Percentiles rank a stretch among this genome's conserved stretches.
Evolutionary conservation across 2,113 vertebrate species (phyloP).

Genomic region (Heterochromis multidens): DNA sequence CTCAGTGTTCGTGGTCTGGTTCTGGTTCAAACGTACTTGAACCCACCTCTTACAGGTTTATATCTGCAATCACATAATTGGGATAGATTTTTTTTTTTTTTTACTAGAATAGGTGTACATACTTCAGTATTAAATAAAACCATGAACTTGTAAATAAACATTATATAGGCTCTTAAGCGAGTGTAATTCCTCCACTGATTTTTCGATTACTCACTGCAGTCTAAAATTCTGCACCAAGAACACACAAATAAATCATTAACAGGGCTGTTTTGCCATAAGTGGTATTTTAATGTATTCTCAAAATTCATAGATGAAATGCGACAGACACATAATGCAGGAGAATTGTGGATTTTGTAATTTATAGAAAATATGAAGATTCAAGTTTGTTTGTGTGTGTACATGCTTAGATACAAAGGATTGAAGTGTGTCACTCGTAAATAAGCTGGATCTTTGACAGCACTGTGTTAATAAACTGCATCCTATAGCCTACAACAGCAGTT

Average conservation of each 20-base stretch:
- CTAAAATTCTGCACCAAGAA: neutral
- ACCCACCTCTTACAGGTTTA: neutral
- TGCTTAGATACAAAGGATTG: constrained; percentile 12
- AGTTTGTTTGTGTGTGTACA: neutral
- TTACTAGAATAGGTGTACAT: neutral
- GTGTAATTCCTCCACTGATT: neutral
- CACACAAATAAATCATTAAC: neutral
- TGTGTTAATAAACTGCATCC: constrained; percentile 41
- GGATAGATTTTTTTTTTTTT: too few relatives aligned
- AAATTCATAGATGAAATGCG: neutral
- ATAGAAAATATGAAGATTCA: neutral
- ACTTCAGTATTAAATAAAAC: neutral
- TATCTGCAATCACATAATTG: neutral
- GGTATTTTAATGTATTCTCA: neutral
- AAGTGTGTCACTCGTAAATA: constrained; percentile 25
- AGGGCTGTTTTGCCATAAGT: neutral
- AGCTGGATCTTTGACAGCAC: constrained; percentile 21
- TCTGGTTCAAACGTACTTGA: neutral
- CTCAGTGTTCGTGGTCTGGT: neutral
- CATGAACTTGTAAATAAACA: neutral
- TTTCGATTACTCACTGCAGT: neutral
- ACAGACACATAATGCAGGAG: neutral
- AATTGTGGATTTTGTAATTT: neutral
- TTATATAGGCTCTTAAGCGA: neutral
- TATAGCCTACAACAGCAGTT: constrained; percentile 32